Evolutionary conservation across 1,140 invertebrate genomes (phyloP), one percentile per base, ranked within the genome.

Genomic region (Drosophila kikkawai): DNA sequence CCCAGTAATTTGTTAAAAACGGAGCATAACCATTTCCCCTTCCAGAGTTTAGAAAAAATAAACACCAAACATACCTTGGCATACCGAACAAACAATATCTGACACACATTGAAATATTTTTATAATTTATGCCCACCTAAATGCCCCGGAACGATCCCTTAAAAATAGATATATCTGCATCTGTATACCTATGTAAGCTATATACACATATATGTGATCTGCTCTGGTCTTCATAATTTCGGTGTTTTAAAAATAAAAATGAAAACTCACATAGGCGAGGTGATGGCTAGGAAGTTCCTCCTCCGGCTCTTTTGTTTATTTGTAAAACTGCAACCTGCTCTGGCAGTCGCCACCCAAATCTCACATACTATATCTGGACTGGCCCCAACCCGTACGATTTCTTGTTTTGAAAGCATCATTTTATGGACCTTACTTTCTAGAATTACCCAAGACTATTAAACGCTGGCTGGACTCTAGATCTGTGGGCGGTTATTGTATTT

Each of bases 121-220:
- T 91, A 90, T 91, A 91, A 91, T 91, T 91, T 90, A 90, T 90
- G 82, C 75, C 61, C 58, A 91, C 85, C 78, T 90, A 81, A 64
- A 59, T 70, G 75, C 69, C 65, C 59, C 67, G 60, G 34, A 60
- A 44, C 36, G 51, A 37, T 64, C 79, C 81, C 81, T 79, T 85
- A 68, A 65, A 85, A 81, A 77, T 84, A 77, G 42, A 65, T 60
- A 68, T 53, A 80, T 67, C 60, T 51, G 60, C 53, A 75, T 74
- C 26, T 74, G 42, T 73, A 73, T 50, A 50, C 41, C 73, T 69
- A 47, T 66, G 37, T 22, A 12, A 56, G 39, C 29, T 0, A 45
- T 44, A 13, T 45, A 44, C 11, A 22, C 3, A 7, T 45, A 45
- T 50, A 32, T 61, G 65, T 65, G 81, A 78, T 77, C 42, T 65